Base-by-base conservation (phyloP, 2,888 invertebrate genomes). In the Operophtera brumata region DNA sequence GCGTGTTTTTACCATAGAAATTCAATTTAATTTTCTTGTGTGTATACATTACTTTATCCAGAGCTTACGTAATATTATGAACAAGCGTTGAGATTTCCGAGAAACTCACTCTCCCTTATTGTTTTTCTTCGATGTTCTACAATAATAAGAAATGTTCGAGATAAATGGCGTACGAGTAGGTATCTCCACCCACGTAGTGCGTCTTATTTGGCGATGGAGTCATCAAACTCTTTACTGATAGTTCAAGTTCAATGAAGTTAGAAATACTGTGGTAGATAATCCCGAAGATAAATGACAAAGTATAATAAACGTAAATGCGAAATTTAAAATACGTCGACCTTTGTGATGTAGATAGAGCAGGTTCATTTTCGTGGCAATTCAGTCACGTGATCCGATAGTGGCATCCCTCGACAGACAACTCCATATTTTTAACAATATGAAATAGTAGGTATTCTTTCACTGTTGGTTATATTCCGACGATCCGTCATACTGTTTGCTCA, bases 341-440 rank as follows among this genome's bases (percentile, higher is more conserved):
- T 57, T 65, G 57, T 57, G 54, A 60, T 56, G 58, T 62, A 62
- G 47, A 52, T 51, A 57, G 56, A 63, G 62, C 60, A 55, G 51
- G 57, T 52, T 64, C 63, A 54, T 66, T 67, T 67, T 66, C 65
- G 66, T 75, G 67, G 63, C 67, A 65, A 54, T 58, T 48, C 59
- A 66, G 72, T 70, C 75, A 76, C 77, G 77, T 75, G 72, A 73
- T 71, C 64, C 65, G 58, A 53, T 59, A 57, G n/a, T n/a, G n/a
- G 50, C 52, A 43, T 52, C 49, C 61, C 52, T 51, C 47, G 55
- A 53, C 49, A 45, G 62, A 47, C 61, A 45, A 56, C 62, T 57
- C 57, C 39, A 45, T 51, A 57, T 41, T 32, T 48, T 44, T 25
- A 25, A 45, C 58, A 54, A 57, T 47, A 34, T 52, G 37, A 41